A percentile compares a stretch with the other conserved stretches of the same genome.
phyloP scores from a whole-genome alignment of 2,888 invertebrate species.

The Odontomyia ornata region DNA sequence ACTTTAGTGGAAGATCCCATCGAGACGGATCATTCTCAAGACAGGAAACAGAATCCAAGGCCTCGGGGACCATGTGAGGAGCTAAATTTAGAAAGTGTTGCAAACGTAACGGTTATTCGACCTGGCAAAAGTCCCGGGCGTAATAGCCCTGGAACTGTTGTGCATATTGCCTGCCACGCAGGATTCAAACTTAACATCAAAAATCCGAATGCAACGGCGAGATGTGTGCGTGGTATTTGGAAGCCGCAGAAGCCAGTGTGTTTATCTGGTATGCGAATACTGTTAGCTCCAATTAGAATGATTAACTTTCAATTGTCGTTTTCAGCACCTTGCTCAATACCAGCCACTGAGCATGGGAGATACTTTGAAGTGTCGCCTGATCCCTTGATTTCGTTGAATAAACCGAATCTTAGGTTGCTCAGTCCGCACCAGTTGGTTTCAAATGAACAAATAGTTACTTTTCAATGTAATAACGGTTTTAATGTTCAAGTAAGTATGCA shows the following conservation, averaged over 20 bases:
- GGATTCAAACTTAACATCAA: slow-evolving; percentile 81
- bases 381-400: slow-evolving; percentile 58
- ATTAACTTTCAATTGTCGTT: slow-evolving; percentile 30
- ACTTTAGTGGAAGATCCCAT: slow-evolving; percentile 38
- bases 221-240: slow-evolving; percentile 87
- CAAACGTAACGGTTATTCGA: slow-evolving; percentile 73
- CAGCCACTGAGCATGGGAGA: slow-evolving; percentile 74
- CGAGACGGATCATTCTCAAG: slow-evolving; percentile 31
- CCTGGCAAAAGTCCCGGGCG: slow-evolving; percentile 75
- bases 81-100: slow-evolving; percentile 59
- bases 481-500: slow-evolving; percentile 58
- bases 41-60: slow-evolving; percentile 51
- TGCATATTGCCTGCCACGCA: slow-evolving; percentile 78
- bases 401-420: slow-evolving; percentile 57
- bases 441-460: slow-evolving; percentile 78
- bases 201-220: slow-evolving; percentile 76
- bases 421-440: slow-evolving; percentile 66
- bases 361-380: slow-evolving; percentile 66
- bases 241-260: slow-evolving; percentile 83
- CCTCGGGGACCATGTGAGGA: slow-evolving; percentile 74
- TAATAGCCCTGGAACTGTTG: slow-evolving; percentile 79
- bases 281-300: neutral
- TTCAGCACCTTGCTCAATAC: slow-evolving; percentile 76
- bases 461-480: slow-evolving; percentile 79
- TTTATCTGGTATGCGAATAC: slow-evolving; percentile 70